Base-by-base conservation (phyloP, 2,888 invertebrate species). In the Timema cristinae region DNA sequence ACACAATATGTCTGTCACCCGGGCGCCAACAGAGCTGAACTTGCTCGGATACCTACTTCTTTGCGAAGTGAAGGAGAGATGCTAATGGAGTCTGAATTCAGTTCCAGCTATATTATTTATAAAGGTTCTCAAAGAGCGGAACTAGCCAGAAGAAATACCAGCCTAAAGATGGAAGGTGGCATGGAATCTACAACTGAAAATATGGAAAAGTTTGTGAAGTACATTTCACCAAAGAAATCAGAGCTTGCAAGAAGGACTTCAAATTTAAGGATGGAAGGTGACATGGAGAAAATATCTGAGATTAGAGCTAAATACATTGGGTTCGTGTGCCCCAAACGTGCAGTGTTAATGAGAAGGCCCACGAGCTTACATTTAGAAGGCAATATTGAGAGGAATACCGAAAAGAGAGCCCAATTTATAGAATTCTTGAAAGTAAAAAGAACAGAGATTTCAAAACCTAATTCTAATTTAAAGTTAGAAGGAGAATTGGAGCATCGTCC, bases 341-440 rank as follows among this genome's bases (percentile, higher is more conserved):
- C 84, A 5, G 81, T 80, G 71, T 68, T 82, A 77, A 77, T 81
- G 77, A 81, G 82, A 76, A 78, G 80, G 68, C 76, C 80, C 51
- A 83, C 84, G 0, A 84, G 85, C 76, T 78, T 86, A 13, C 83
- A 82, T 75, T 78, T 86, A 66, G 85, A 86, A 76, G 85, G 86
- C 2, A 83, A 85, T 63, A 78, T 83, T 10, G 66, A 80, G 76
- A 48, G 51, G 71, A 80, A 13, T 80, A 84, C 85, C 2, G 85
- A 85, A 76, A 83, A 81, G 75, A 81, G 81, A 9, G 81, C 80
- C 10, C 79, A 81, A 52, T 86, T 82, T 77, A 77, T 84, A 10
- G 82, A 82, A 2, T 83, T 83, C 76, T 80, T 82, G 8, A 81
- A 83, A 0, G 81, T 80, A 32, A 79, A 81, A 73, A 81, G 85